Base-by-base conservation (phyloP, 2,797 vertebrate genomes). In the Leptoclinus maculatus region DNA sequence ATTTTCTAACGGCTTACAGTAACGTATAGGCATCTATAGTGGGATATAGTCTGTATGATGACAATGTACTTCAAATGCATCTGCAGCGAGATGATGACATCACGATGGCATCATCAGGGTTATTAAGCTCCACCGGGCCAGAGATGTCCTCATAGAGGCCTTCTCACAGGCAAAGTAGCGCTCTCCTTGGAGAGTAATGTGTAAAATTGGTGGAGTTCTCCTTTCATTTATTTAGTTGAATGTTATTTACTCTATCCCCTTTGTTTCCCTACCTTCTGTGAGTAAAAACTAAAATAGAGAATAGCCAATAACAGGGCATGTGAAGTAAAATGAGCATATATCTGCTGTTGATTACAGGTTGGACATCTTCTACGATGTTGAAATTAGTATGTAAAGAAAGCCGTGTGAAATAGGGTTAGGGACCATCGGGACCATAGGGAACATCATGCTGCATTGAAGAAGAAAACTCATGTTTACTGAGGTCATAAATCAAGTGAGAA, bases 91-190 rank as follows among this genome's bases (percentile, higher is more conserved):
- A 11, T 1, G 4, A 60, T 57, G 41, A 59, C 49, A 60, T 27
- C 45, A 25, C 43, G 39, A 23, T 76, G 59, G 76, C 62, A 57
- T 77, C 53, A 39, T 34, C 65, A 23, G n/a, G 71, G 58, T 25
- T 54, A 76, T 60, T 47, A 60, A 8, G 7, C 10, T 67, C 74
- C 43, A 4, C 16, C 14, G 5, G 58, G 54, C 56, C 21, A 54
- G 3, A 71, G 10, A 60, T 25, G 29, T 36, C 17, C 21, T 3
- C 49, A 21, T 12, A 27, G n/a, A 49, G 4, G 9, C 53, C 12
- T 32, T 47, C 32, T 60, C 19, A 27, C 13, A 34, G 27, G n/a
- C 41, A 49, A 49, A 43, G 25, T 19, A 29, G 21, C 32, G 13
- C 57, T 51, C 7, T 34, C 21, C 14, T 17, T 32, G 1, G 51